These are phyloP conservation scores for Poeciliopsis turneri DNA, from an alignment of 2,797 vertebrate genomes.

Conservation along the genomic window DNA sequence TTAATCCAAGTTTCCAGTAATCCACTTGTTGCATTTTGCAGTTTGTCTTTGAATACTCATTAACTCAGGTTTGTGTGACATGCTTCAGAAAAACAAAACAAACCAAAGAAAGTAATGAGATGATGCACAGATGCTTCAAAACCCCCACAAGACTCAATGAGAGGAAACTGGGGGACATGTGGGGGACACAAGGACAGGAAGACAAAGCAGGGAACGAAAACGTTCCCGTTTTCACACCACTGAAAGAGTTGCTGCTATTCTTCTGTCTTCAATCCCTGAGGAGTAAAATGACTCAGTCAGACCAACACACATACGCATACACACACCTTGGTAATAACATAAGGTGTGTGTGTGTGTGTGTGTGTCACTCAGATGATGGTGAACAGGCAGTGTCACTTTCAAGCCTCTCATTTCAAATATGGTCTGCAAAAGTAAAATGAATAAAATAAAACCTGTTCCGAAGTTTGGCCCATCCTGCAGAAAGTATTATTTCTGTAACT, in stretches of 20 bases:
- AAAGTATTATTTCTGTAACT: not conserved
- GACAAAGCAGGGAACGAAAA: constrained; percentile 57
- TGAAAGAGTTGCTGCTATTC: constrained; percentile 51
- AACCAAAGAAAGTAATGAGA: not conserved
- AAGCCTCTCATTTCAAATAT: not conserved
- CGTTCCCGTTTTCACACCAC: constrained; percentile 64
- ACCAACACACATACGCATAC: not conserved
- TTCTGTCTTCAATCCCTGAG: constrained; percentile 51
- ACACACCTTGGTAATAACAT: constrained; percentile 8
- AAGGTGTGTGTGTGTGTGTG: no score
- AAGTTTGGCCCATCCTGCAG: not conserved
- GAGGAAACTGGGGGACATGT: constrained; percentile 45
- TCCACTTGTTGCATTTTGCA: not conserved
- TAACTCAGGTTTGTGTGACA: not conserved
- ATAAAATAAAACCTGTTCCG: not conserved
- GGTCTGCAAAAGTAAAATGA: not conserved
- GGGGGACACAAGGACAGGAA: constrained; percentile 51
- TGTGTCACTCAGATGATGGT: not conserved
- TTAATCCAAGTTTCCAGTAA: not conserved
- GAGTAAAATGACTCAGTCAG: constrained; percentile 26
- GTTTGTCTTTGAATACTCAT: not conserved
- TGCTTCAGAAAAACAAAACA: not conserved
- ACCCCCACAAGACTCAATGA: constrained; percentile 33
- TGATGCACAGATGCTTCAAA: constrained; percentile 21
- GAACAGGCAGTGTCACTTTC: not conserved